Conservation (phyloP, 1,140 invertebrate species). For the Cydia fagiglandana region DNA sequence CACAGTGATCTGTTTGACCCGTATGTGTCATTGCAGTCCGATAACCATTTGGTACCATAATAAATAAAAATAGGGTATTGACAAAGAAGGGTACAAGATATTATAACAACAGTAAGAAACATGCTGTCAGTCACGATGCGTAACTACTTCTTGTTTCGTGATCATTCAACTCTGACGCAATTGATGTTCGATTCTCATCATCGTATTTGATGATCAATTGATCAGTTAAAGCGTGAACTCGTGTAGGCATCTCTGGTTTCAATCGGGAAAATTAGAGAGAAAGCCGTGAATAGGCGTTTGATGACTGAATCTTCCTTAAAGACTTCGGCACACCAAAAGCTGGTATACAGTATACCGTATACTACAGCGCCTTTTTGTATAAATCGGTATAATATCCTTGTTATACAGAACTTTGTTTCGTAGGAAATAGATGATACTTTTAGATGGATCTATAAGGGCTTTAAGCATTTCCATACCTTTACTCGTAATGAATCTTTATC, state of each 20-base stretch:
- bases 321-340: neutral
- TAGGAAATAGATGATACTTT: too few relatives aligned
- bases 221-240: neutral
- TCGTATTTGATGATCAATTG: conserved; percentile 3
- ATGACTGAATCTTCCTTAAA: conserved; percentile 60
- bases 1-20: too few relatives aligned
- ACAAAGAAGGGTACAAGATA: neutral
- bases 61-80: too few relatives aligned
- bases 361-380: too few relatives aligned
- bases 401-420: too few relatives aligned
- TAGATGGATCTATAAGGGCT: too few relatives aligned
- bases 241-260: conserved; percentile 31
- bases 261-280: conserved; percentile 49
- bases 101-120: neutral
- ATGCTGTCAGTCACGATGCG: neutral
- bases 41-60: too few relatives aligned
- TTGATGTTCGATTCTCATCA: neutral
- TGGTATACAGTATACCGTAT: too few relatives aligned
- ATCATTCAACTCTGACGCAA: conserved; percentile 32
- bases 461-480: too few relatives aligned
- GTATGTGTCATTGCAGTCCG: too few relatives aligned
- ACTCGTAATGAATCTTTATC: too few relatives aligned
- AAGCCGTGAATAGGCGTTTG: conserved; percentile 47
- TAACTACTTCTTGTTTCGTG: neutral
- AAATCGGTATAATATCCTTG: too few relatives aligned